phyloP scores from a whole-genome alignment of 2,113 vertebrate genomes.

The Herpailurus yagouaroundi region DNA sequence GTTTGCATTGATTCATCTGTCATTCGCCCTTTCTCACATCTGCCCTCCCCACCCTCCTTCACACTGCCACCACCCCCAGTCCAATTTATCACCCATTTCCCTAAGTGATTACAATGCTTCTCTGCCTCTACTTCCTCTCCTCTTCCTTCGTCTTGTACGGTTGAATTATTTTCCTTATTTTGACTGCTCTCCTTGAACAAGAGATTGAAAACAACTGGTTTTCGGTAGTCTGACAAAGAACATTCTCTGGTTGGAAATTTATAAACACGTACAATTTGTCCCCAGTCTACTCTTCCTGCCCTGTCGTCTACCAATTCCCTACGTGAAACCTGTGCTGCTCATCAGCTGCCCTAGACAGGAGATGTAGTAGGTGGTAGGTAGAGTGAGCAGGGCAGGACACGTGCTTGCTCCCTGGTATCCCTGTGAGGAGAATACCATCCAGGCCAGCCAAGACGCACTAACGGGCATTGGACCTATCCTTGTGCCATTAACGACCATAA shows the following conservation, averaged over 20 bases:
- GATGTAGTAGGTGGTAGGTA: fast-evolving
- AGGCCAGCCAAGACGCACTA: neutral
- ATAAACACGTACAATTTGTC: neutral
- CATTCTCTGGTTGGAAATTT: neutral
- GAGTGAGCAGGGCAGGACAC: neutral
- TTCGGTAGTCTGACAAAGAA: neutral
- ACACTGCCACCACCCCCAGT: neutral
- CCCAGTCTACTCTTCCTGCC: neutral
- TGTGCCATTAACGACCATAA: neutral
- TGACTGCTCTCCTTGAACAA: neutral
- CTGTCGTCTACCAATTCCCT: neutral
- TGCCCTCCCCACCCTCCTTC: neutral
- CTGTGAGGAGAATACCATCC: neutral
- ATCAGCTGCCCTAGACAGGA: neutral
- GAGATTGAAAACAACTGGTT: neutral
- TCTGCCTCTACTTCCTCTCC: neutral
- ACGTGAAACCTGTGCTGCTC: neutral
- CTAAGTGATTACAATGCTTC: fast-evolving
- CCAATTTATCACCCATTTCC: neutral
- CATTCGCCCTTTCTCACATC: neutral
- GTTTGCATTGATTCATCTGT: neutral
- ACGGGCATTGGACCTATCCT: neutral
- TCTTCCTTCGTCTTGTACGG: neutral
- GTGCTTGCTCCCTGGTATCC: neutral
- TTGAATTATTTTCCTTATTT: neutral